Conservation (phyloP, 2,113 vertebrate species). For the Butorides virescens region DNA sequence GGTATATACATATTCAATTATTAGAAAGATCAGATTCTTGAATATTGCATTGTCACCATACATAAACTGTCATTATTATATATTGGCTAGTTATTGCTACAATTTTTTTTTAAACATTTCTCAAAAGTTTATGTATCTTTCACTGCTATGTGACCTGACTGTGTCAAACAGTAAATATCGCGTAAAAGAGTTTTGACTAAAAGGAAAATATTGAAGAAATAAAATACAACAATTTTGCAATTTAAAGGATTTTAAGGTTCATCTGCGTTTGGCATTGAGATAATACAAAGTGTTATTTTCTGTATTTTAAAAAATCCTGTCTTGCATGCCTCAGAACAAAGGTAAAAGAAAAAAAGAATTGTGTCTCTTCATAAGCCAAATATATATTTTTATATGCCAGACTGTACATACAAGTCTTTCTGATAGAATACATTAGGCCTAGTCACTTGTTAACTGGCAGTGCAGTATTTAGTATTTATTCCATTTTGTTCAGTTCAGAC, state of each 20-base stretch:
- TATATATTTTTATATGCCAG: not conserved
- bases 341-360: not conserved
- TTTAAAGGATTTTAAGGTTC: not conserved
- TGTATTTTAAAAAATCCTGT: not conserved
- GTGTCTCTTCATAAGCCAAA: not conserved
- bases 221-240: not conserved
- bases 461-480: not conserved
- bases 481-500: not conserved
- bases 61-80: not conserved
- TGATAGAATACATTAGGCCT: not conserved
- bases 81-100: not conserved
- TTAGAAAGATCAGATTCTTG: not conserved
- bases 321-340: not conserved
- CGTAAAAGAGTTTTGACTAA: not conserved
- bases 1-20: not conserved
- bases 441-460: accelerated
- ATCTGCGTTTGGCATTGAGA: not conserved
- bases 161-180: not conserved
- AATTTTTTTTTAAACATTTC: not conserved
- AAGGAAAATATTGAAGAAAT: not conserved
- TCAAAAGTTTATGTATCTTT: not conserved
- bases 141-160: not conserved
- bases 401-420: not conserved
- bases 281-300: not conserved
- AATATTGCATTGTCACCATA: not conserved